phyloP scores from a whole-genome alignment of 2,888 invertebrate species.

The Erebia aethiops region DNA sequence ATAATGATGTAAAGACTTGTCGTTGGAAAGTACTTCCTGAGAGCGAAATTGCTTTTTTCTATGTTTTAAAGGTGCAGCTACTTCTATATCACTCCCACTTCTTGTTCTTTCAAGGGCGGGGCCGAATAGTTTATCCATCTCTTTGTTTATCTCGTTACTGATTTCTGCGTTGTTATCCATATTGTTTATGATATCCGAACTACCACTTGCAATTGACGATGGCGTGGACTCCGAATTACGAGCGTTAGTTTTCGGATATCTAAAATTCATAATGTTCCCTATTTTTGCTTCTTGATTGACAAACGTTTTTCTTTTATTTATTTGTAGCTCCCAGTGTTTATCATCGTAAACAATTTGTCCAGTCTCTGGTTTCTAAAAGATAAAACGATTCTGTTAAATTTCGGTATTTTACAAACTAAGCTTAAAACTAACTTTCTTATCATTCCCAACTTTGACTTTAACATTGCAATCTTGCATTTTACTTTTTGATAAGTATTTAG shows the following conservation, averaged over 20 bases:
- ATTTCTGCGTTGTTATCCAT: conserved; percentile 60
- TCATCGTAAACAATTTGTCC: conserved; percentile 64
- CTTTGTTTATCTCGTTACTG: conserved; percentile 64
- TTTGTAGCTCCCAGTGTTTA: conserved; percentile 58
- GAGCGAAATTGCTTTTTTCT: conserved; percentile 74
- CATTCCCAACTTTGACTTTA: too few species aligned
- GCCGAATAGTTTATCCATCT: conserved; percentile 71
- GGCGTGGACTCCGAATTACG: conserved; percentile 60
- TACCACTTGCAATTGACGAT: conserved; percentile 64
- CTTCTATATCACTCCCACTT: conserved; percentile 72
- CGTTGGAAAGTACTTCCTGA: conserved; percentile 69
- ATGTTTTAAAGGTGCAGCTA: conserved; percentile 65
- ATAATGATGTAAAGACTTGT: conserved; percentile 48
- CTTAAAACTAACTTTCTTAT: not conserved
- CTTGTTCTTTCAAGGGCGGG: conserved; percentile 71
- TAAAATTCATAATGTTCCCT: conserved; percentile 69
- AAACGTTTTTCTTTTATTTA: conserved; percentile 39
- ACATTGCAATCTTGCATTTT: not conserved
- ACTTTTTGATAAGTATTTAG: not conserved
- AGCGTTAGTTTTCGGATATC: conserved; percentile 57
- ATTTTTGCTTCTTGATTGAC: conserved; percentile 49
- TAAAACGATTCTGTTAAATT: not conserved
- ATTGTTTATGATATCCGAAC: conserved; percentile 63
- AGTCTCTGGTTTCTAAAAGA: conserved; percentile 61
- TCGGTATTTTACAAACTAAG: not conserved